A percentile compares a stretch with the other conserved stretches of the same genome.
Evolutionary conservation across 2,797 vertebrate genomes (phyloP).

Genomic region (Pagetopsis macropterus): DNA sequence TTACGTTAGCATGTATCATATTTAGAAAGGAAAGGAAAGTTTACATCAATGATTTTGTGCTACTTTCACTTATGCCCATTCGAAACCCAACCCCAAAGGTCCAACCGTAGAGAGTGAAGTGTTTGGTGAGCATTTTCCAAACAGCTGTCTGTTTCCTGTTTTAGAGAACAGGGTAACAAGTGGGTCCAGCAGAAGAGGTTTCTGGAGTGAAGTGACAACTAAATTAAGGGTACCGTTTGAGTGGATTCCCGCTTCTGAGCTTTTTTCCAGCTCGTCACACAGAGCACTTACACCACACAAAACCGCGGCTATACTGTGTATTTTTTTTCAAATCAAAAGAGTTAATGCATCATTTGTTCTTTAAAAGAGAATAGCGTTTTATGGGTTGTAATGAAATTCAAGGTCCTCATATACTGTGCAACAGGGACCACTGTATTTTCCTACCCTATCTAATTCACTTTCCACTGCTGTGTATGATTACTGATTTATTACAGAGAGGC

Average conservation of each 20-base stretch:
- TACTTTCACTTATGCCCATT: neutral
- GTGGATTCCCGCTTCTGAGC: constrained; percentile 53
- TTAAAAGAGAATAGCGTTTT: constrained; percentile 4
- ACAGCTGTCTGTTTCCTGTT: constrained; percentile 43
- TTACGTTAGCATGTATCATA: neutral
- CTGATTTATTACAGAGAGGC: constrained; percentile 25
- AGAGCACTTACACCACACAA: neutral
- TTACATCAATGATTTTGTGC: constrained; percentile 1
- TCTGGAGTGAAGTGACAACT: constrained; percentile 53
- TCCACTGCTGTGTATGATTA: constrained; percentile 27
- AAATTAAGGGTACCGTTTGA: constrained; percentile 50
- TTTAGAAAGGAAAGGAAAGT: neutral
- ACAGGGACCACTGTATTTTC: constrained; percentile 31
- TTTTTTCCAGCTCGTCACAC: constrained; percentile 24
- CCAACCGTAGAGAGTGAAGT: neutral
- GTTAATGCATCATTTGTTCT: constrained; percentile 1
- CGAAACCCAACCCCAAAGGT: neutral
- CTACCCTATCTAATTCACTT: constrained; percentile 21
- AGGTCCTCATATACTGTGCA: constrained; percentile 1
- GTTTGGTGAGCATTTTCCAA: constrained; percentile 32
- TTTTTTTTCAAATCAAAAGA: constrained; percentile 7
- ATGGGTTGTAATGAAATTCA: constrained; percentile 10
- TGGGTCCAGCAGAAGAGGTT: constrained; percentile 23
- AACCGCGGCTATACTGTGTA: neutral
- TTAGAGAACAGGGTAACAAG: constrained; percentile 37